Conservation (phyloP, 2,888 invertebrate species). For the Agrotis ipsilon region DNA sequence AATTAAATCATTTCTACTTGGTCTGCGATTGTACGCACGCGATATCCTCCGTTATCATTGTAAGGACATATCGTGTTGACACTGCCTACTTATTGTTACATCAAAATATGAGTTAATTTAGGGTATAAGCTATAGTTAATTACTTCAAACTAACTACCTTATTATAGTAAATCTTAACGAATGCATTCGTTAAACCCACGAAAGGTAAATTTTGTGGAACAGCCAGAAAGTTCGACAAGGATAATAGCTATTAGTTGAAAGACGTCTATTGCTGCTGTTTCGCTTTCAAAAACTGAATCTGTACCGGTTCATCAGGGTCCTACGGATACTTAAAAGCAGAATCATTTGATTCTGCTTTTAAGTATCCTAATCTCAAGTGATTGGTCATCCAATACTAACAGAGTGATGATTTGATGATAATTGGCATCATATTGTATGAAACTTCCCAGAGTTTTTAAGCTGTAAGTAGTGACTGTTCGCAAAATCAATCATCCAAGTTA, state of each 20-base stretch:
- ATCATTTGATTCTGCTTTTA: no score
- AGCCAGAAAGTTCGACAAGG: neutral
- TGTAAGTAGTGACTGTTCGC: neutral
- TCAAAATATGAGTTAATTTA: neutral
- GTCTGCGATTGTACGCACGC: slow-evolving; percentile 84
- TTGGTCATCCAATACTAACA: neutral
- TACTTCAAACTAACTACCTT: neutral
- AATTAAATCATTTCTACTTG: slow-evolving; percentile 89
- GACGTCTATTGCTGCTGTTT: neutral
- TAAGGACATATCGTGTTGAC: slow-evolving; percentile 67
- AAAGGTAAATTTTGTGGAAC: neutral
- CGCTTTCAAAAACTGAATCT: no score
- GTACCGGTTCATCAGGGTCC: neutral
- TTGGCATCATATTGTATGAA: neutral
- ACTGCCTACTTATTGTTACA: slow-evolving; percentile 28
- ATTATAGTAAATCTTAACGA: no score
- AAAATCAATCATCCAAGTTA: slow-evolving; percentile 2
- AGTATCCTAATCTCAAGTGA: neutral
- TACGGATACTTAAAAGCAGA: neutral
- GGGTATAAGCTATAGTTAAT: neutral
- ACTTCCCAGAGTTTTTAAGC: neutral
- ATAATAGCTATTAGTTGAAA: neutral
- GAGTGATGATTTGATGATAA: neutral
- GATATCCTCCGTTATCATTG: slow-evolving; percentile 75
- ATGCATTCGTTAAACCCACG: neutral